Conservation (phyloP, 23 tunicate genomes). For the Halocynthia aurantium region DNA sequence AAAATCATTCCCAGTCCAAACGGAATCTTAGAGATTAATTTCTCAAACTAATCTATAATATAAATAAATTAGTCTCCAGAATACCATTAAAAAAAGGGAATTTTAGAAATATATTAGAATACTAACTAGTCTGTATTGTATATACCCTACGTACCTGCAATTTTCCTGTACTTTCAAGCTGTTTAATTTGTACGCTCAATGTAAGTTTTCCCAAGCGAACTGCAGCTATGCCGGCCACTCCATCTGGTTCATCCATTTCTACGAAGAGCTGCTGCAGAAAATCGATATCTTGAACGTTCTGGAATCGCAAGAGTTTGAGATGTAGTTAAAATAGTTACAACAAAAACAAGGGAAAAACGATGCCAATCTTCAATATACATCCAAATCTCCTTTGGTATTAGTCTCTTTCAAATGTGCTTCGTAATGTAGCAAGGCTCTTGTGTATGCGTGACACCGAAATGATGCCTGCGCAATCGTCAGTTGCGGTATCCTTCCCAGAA, state of each 20-base stretch:
- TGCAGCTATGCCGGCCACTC: constrained; percentile 75
- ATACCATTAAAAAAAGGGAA: too few relatives aligned
- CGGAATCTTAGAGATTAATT: too few relatives aligned
- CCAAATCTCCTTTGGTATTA: background rate
- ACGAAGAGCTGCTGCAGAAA: constrained; percentile 69
- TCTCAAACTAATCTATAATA: too few relatives aligned
- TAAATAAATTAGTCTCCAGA: too few relatives aligned
- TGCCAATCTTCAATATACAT: background rate
- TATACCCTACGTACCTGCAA: constrained; percentile 38
- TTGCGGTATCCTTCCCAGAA: constrained; percentile 52
- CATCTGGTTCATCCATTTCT: constrained; percentile 87
- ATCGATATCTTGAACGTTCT: constrained; percentile 31
- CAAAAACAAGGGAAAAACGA: background rate
- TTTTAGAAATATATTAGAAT: too few relatives aligned
- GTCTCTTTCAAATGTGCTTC: constrained; percentile 35
- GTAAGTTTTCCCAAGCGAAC: constrained; percentile 59
- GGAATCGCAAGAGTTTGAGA: too few relatives aligned
- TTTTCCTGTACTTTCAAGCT: constrained; percentile 77
- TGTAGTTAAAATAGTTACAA: background rate
- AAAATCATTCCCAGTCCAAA: background rate
- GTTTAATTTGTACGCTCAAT: constrained; percentile 49
- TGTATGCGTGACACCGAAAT: constrained; percentile 58
- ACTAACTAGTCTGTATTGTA: too few relatives aligned
- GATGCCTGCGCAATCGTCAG: constrained; percentile 61
- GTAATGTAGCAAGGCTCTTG: constrained; percentile 73